Evolutionary conservation across 35 echinoderm and acorn worm species (phyloP), one percentile per base, ranked within the genome.

Genomic region (Ophiothrix spiculata): DNA sequence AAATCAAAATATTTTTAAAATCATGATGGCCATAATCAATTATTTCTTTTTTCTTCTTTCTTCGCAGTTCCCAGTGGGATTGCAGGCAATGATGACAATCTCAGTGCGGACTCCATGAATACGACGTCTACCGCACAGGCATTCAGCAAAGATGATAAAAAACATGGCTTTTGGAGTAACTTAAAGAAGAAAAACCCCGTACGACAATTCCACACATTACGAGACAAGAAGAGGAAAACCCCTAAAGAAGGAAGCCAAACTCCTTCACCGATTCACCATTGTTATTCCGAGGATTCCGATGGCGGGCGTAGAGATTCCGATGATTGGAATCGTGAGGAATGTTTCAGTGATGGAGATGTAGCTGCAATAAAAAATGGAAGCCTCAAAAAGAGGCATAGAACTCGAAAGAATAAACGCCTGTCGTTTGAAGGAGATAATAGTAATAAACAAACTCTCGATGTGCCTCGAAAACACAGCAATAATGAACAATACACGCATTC

Each of bases 131-230:
- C 87, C 35, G 63, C 79, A 14, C 87, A 78, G 33, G 76, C 32
- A 25, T 37, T 79, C 35, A 10, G 32, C 49, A 49, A 64, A 10
- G 87, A 45, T 64, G 35, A 64, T 31, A 56, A 89, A 64, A 73
- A 64, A 75, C 79, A 78, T 13, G 79, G 87, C 16, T 78, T 89
- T 32, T 89, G 87, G 87, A 89, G 80, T n/a, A 79, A 54, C 31
- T 79, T 89, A 35, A 89, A 89, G 79, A 79, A 89, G 34, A 89
- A 89, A 81, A 89, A 89, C 78, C 87, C 87, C 21, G 39, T 89
- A 37, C 78, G 79, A 1, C 78, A 80, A 33, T 81, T 80, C 41
- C 29, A 80, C 31, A 74, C 87, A 4, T 32, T 81, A 23, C 87
- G 79, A n/a, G 40, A 79, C 78, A 89, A 56, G 17, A 36, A 81